phyloP scores from a whole-genome alignment of 2,113 vertebrate genomes.

The Callopanchax toddi region DNA sequence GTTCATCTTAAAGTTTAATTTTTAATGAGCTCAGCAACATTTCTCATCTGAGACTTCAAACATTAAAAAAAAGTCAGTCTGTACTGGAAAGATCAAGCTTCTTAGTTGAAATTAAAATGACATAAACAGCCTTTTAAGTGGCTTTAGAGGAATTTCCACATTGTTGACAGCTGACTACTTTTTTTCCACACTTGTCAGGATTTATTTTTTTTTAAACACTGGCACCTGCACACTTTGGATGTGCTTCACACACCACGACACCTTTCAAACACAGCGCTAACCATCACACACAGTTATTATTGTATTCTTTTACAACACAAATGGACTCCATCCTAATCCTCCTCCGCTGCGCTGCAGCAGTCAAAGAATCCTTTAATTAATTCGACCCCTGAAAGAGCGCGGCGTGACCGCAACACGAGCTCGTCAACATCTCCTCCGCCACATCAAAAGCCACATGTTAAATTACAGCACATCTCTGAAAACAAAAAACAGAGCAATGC shows the following conservation, averaged over 20 bases:
- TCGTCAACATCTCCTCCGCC: constrained; percentile 49
- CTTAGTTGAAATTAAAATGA: not conserved
- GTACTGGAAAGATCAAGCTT: not conserved
- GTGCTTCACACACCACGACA: not conserved
- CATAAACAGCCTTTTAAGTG: not conserved
- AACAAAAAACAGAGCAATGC: constrained; percentile 66
- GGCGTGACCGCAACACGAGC: constrained; percentile 19
- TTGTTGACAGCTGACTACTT: not conserved
- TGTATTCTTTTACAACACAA: constrained; percentile 27
- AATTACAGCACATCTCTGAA: constrained; percentile 44
- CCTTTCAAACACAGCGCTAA: constrained; percentile 8
- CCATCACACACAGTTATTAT: constrained; percentile 35
- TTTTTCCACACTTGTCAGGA: not conserved
- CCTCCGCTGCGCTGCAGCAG: constrained; percentile 32
- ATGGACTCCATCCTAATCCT: constrained; percentile 42
- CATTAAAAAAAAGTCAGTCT: too few species aligned
- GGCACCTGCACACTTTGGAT: not conserved
- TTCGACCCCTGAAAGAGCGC: constrained; percentile 48
- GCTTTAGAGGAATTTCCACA: not conserved
- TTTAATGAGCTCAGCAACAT: too few species aligned
- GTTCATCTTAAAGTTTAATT: too few species aligned
- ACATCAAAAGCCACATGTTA: constrained; percentile 46
- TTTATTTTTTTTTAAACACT: not conserved
- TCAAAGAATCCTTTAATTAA: constrained; percentile 59
- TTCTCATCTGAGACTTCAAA: too few species aligned